Conservation (phyloP, 2,888 invertebrate genomes). For the Eupithecia inturbata region DNA sequence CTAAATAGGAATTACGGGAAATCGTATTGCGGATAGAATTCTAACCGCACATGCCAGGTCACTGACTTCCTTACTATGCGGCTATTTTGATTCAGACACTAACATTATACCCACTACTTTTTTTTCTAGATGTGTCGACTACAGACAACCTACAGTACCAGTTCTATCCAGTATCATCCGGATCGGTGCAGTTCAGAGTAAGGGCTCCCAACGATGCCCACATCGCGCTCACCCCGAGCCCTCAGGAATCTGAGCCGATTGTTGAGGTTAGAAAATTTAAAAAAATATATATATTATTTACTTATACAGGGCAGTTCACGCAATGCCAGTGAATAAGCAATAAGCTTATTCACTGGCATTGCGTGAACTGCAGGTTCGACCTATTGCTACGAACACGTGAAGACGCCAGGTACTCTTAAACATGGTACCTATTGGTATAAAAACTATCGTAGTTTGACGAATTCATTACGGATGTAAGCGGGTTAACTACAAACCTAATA, state of each 20-base stretch:
- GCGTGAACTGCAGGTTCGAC: no score
- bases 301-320: no score
- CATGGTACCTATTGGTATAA: no score
- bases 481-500: no score
- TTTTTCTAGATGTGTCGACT: slow-evolving; percentile 88
- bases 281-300: no score
- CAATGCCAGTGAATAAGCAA: no score
- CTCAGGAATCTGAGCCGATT: slow-evolving; percentile 90
- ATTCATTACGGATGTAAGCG: no score
- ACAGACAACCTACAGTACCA: slow-evolving; percentile 92
- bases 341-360: no score
- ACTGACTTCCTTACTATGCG: slow-evolving; percentile 40
- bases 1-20: slow-evolving; percentile 54
- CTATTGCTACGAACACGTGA: no score
- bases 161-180: slow-evolving; percentile 89
- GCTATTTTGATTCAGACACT: slow-evolving; percentile 38
- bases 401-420: no score
- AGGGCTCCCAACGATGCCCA: slow-evolving; percentile 93
- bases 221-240: slow-evolving; percentile 89
- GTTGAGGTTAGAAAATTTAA: slow-evolving; percentile 85
- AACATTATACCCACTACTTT: slow-evolving; percentile 29
- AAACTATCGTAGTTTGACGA: no score
- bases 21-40: slow-evolving; percentile 48
- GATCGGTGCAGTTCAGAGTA: slow-evolving; percentile 90
- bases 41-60: slow-evolving; percentile 44